Percentiles rank a stretch among this genome's conserved stretches.
Evolutionary conservation across 2,113 vertebrate species (phyloP).

Genomic region (Chloropsis hardwickii): DNA sequence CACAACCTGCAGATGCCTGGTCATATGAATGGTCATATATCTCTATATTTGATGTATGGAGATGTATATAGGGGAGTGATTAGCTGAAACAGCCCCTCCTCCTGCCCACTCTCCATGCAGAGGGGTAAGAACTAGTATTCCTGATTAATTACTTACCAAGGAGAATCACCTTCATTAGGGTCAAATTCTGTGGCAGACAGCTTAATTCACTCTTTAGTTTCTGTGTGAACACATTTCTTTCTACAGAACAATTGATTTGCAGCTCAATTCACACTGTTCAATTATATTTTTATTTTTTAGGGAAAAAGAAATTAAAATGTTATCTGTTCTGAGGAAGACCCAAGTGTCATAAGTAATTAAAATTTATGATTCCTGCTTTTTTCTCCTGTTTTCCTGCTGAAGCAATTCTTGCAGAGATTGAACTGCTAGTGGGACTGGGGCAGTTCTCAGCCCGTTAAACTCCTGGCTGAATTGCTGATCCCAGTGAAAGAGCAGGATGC

Average conservation of each 20-base stretch:
- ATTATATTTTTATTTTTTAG: background rate
- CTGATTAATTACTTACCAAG: constrained; percentile 82
- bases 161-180: constrained; percentile 77
- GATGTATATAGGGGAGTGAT: background rate
- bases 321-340: background rate
- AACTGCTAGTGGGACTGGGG: too few relatives aligned
- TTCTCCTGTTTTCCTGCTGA: background rate
- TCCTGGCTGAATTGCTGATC: background rate
- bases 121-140: background rate
- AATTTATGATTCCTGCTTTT: background rate
- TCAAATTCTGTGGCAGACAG: background rate
- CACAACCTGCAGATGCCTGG: background rate
- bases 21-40: rapidly evolving
- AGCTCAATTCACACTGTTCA: background rate
- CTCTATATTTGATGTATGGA: background rate
- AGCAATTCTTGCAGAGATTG: background rate
- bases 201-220: constrained; percentile 27
- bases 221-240: background rate
- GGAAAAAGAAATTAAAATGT: background rate
- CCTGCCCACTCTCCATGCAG: background rate
- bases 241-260: background rate
- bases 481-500: background rate
- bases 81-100: background rate
- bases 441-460: background rate
- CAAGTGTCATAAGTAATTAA: background rate